Conservation (phyloP, 2,113 vertebrate species). For the Ramphastos sulfuratus region DNA sequence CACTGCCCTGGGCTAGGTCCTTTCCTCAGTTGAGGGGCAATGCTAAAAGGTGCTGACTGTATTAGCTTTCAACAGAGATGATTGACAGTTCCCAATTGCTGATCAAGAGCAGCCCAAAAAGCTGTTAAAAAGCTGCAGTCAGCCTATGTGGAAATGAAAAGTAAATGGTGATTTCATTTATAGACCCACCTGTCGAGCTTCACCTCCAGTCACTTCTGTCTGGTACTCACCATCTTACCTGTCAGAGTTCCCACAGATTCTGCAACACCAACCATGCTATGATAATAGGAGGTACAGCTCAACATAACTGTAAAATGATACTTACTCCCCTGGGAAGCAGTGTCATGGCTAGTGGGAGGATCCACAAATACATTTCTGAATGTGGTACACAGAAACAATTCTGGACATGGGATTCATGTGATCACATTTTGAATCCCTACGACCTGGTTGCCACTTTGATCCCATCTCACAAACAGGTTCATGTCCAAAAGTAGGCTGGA, state of each 20-base stretch:
- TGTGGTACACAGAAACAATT: neutral
- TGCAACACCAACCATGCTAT: neutral
- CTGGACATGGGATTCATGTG: neutral
- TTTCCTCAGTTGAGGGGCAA: neutral
- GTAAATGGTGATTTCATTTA: neutral
- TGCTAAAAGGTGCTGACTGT: neutral
- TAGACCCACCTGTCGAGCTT: neutral
- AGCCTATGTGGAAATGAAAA: neutral
- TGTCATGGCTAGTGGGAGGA: neutral
- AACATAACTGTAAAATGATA: fast-evolving
- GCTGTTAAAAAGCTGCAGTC: neutral
- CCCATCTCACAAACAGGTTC: neutral
- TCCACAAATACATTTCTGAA: neutral
- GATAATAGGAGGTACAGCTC: neutral
- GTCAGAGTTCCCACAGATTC: neutral
- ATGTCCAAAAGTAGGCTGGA: constrained; percentile 44
- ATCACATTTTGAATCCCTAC: neutral
- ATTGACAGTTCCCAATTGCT: neutral
- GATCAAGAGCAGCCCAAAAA: neutral
- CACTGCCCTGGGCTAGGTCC: neutral
- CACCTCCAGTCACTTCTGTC: neutral
- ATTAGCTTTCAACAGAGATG: neutral
- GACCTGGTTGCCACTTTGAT: constrained; percentile 11
- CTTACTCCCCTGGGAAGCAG: neutral
- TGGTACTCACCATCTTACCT: neutral